Evolutionary conservation across 2,888 invertebrate species (phyloP).

Genomic region (Megaustenia siamemsis): DNA sequence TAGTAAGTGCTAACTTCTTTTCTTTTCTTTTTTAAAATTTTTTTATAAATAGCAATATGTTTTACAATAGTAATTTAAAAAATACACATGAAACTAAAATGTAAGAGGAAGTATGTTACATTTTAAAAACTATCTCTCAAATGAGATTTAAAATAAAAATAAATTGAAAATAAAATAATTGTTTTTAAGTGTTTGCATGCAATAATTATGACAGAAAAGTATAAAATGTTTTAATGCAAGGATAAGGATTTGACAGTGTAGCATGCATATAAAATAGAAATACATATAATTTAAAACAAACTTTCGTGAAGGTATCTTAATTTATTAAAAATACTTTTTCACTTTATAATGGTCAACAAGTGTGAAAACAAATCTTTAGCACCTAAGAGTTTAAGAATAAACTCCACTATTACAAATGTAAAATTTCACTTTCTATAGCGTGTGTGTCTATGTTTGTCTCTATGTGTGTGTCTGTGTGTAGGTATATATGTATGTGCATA

Average conservation of each 20-base stretch:
- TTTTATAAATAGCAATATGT: too few relatives aligned
- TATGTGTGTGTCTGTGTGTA: too few relatives aligned
- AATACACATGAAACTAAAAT: neutral
- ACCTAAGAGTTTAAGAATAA: too few relatives aligned
- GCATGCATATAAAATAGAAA: conserved; percentile 3
- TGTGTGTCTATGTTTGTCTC: too few relatives aligned
- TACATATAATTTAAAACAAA: neutral
- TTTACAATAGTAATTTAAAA: too few relatives aligned
- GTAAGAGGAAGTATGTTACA: neutral
- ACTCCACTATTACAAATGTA: neutral
- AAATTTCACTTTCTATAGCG: too few relatives aligned
- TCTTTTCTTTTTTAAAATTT: too few relatives aligned
- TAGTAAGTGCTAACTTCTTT: too few relatives aligned
- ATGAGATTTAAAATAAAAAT: neutral
- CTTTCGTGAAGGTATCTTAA: neutral
- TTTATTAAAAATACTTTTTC: neutral
- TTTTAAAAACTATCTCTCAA: neutral
- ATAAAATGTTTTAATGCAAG: neutral
- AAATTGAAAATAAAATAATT: neutral
- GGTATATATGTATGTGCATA: too few relatives aligned
- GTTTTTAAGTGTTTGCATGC: conserved; percentile 16
- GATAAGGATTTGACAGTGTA: neutral
- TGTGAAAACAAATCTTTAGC: neutral
- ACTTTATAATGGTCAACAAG: neutral
- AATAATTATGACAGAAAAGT: neutral